Base-by-base conservation (phyloP, 2,797 vertebrate species). In the Pyrocephalus nanus region DNA sequence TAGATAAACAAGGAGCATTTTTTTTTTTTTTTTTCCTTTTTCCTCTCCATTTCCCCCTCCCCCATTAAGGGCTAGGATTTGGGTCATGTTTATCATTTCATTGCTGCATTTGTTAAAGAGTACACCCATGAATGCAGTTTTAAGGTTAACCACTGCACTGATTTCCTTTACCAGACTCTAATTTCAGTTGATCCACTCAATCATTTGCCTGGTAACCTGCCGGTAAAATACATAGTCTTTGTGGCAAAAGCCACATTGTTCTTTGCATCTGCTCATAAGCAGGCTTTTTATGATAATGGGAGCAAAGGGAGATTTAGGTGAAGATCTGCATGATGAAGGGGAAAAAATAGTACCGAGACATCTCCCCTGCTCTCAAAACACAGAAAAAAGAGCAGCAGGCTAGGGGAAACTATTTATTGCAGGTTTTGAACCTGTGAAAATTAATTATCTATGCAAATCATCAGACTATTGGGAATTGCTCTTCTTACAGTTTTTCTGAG, bases 21-120 rank as follows among this genome's bases (percentile, higher is more conserved):
- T 42, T 42, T 42, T 42, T 26, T 32, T 23, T 26, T 8, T 47
- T 8, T 14, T 9, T 1, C 8, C 16, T n/a, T n/a, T 38, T 38
- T 38, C 22, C 36, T 8, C 25, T 47, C 13, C 5, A 3, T 34
- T 53, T 77, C 61, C 69, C 91, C 81, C 86, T 82, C 69, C 92
- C 69, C 77, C 65, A 30, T 29, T 72, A 80, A 81, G 32, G 42
- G 51, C 65, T 43, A 77, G 65, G 81, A 94, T 96, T 88, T 93
- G 89, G 94, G 93, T 93, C 89, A 92, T 85, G 84, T 87, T 93
- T 95, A 65, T 95, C 2, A 40, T 92, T 94, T 93, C 38, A 65
- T 43, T 64, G 78, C 94, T 89, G 77, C 73, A 51, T 91, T 93
- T 92, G 81, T 93, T 89, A 40, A 60, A 78, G 74, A 85, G 45